A percentile compares a stretch with the other conserved stretches of the same genome.
phyloP scores from a whole-genome alignment of 2,888 invertebrate genomes.

The Emmelina monodactyla region DNA sequence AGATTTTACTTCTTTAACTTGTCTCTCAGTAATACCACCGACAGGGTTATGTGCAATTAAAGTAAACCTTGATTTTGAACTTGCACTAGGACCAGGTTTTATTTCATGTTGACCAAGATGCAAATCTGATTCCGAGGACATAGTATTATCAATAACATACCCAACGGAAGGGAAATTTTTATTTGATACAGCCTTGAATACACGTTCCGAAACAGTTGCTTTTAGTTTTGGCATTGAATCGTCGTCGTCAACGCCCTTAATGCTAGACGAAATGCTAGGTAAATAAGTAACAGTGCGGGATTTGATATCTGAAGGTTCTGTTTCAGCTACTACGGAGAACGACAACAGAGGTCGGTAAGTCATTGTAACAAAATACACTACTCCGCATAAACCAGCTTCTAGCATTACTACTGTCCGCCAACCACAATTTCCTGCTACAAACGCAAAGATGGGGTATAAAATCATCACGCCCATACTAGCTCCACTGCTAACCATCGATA shows the following conservation, averaged over 20 bases:
- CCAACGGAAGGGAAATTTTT: conserved; percentile 26
- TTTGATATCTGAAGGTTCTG: conserved; percentile 32
- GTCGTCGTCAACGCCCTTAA: conserved; percentile 21
- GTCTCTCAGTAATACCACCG: conserved; percentile 34
- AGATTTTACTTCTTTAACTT: conserved; percentile 43
- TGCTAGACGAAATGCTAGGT: conserved; percentile 34
- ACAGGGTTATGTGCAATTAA: conserved; percentile 33
- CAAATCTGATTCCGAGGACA: conserved; percentile 1
- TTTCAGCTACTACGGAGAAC: conserved; percentile 36
- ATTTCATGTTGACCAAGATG: too few species aligned
- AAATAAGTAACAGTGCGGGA: conserved; percentile 48
- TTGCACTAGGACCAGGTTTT: conserved; percentile 33
- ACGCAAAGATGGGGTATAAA: conserved; percentile 37
- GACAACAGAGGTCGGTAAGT: conserved; percentile 41
- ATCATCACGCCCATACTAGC: conserved; percentile 45
- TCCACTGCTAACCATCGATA: conserved; percentile 38
- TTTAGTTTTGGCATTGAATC: conserved; percentile 19
- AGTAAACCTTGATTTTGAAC: conserved; percentile 30
- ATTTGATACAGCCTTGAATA: conserved; percentile 28
- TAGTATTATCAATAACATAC: too few species aligned
- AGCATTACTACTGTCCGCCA: conserved; percentile 43
- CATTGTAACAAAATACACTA: conserved; percentile 41
- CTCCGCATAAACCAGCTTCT: conserved; percentile 40
- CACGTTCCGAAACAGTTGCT: conserved; percentile 26
- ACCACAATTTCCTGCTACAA: conserved; percentile 33